Percentiles rank a stretch among this genome's conserved stretches.
phyloP scores from a whole-genome alignment of 2,888 invertebrate species.

The Chironomus riparius region DNA sequence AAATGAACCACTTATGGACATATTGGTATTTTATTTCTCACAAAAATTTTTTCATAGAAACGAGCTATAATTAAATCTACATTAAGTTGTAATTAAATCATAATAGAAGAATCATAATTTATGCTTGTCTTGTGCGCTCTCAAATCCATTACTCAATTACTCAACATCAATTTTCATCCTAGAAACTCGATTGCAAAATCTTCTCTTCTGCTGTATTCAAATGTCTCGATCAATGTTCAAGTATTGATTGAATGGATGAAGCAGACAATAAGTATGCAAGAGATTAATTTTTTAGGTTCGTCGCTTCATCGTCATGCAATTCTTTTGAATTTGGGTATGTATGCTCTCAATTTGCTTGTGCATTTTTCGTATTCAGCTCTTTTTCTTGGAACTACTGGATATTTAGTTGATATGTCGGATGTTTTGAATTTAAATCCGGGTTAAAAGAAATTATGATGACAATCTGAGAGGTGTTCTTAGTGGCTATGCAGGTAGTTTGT shows the following conservation, averaged over 20 bases:
- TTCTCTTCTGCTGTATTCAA: background rate
- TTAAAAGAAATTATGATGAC: no score
- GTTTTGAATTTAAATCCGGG: no score
- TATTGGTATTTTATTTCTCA: background rate
- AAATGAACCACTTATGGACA: background rate
- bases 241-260: background rate
- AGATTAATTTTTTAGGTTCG: conserved; percentile 4
- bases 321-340: conserved; percentile 3
- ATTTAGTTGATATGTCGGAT: no score
- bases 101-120: no score
- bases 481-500: no score
- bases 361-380: background rate
- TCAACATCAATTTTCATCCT: background rate
- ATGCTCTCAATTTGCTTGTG: background rate
- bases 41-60: background rate
- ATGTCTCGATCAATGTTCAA: background rate
- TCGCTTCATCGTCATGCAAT: conserved; percentile 3
- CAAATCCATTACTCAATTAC: no score
- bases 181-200: background rate
- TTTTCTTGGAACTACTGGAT: no score
- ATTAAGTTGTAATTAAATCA: background rate
- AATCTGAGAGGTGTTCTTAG: no score
- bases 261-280: background rate
- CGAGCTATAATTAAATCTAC: background rate
- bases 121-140: no score